Percentiles rank a stretch among this genome's conserved stretches.
phyloP scores from a whole-genome alignment of 2,888 invertebrate species.

The Choreutis nemorana region DNA sequence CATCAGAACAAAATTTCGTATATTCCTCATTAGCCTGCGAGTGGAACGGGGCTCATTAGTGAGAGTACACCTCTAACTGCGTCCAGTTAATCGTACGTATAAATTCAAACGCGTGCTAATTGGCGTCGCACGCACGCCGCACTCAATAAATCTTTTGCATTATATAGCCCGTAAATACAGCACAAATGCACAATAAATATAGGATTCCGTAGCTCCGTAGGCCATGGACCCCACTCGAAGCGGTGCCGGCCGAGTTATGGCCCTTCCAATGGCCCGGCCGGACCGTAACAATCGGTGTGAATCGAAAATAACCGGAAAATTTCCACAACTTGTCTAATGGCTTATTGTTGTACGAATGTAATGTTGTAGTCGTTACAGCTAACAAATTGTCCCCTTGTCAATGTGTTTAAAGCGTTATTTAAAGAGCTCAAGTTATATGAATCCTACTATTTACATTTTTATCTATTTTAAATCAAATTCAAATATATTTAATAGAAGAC shows the following conservation, averaged over 20 bases:
- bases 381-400: constrained; percentile 36
- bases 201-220: constrained; percentile 39
- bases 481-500: neutral
- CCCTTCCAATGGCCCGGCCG: constrained; percentile 37
- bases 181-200: constrained; percentile 44
- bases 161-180: constrained; percentile 48
- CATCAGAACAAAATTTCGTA: constrained; percentile 2
- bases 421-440: constrained; percentile 16
- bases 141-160: constrained; percentile 50
- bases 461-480: neutral
- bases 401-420: constrained; percentile 38
- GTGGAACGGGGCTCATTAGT: constrained; percentile 27
- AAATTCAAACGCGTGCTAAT: constrained; percentile 50
- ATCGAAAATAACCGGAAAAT: constrained; percentile 65
- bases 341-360: constrained; percentile 53
- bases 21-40: constrained; percentile 7
- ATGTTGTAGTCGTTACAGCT: constrained; percentile 31
- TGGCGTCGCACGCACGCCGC: constrained; percentile 24
- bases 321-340: constrained; percentile 60
- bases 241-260: constrained; percentile 39
- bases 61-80: constrained; percentile 15
- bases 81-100: constrained; percentile 24
- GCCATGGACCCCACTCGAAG: constrained; percentile 60
- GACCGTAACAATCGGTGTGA: constrained; percentile 55
- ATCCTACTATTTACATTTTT: neutral